phyloP scores from a whole-genome alignment of 1,140 invertebrate genomes.

The Sycobia sp. region DNA sequence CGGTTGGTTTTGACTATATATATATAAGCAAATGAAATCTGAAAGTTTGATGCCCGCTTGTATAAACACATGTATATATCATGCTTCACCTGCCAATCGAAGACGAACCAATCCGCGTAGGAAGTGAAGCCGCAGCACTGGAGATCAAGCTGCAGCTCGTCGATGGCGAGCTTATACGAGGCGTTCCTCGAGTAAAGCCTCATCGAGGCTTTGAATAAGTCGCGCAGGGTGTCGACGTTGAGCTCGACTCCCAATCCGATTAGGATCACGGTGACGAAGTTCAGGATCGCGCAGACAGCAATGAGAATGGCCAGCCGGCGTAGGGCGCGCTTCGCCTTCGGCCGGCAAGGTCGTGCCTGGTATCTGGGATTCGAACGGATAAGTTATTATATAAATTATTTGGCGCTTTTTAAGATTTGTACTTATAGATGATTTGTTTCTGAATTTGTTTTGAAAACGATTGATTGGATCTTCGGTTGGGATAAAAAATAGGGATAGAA shows the following conservation, averaged over 20 bases:
- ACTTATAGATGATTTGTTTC: not conserved
- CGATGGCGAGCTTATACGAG: conserved; percentile 46
- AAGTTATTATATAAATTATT: not conserved
- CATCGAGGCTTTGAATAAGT: conserved; percentile 52
- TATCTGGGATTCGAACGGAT: too few species aligned
- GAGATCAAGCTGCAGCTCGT: conserved; percentile 51
- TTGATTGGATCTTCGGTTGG: too few species aligned
- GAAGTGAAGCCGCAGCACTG: conserved; percentile 51
- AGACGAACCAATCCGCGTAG: conserved; percentile 51
- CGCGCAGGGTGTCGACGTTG: conserved; percentile 37
- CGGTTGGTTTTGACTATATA: too few species aligned
- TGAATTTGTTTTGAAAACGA: too few species aligned
- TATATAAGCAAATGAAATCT: too few species aligned
- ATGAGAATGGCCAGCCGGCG: conserved; percentile 40
- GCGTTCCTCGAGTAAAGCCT: conserved; percentile 42
- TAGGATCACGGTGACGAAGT: conserved; percentile 45
- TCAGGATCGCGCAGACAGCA: conserved; percentile 44
- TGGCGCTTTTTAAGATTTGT: not conserved
- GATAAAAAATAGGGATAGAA: too few species aligned
- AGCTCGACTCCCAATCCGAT: conserved; percentile 47
- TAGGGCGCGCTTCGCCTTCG: conserved; percentile 38
- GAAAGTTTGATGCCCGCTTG: too few species aligned
- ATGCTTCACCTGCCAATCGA: conserved; percentile 52
- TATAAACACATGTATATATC: too few species aligned
- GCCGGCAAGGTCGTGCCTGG: conserved; percentile 37